Evolutionary conservation across 2,113 vertebrate genomes (phyloP).

Genomic region (Garra rufa): DNA sequence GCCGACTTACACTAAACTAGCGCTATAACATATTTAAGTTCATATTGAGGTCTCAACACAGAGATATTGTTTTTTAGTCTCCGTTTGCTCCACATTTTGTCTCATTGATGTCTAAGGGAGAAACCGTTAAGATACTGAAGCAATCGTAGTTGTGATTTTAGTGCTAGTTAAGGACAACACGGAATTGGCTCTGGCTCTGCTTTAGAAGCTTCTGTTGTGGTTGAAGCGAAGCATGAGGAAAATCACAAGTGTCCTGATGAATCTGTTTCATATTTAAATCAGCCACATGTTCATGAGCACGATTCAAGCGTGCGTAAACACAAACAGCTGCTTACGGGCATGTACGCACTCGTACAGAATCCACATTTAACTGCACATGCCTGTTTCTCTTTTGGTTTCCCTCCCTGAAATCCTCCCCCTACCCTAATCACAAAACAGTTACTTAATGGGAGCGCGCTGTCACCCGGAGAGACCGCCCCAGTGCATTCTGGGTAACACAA

Average conservation of each 20-base stretch:
- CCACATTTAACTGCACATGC: constrained; percentile 13
- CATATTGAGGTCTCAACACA: neutral
- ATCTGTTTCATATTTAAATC: neutral
- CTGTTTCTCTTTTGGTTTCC: constrained; percentile 22
- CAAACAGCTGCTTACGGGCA: constrained; percentile 6
- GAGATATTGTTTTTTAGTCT: neutral
- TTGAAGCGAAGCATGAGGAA: constrained; percentile 5
- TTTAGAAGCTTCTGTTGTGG: constrained; percentile 23
- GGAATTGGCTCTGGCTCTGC: neutral
- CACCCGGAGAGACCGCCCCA: neutral
- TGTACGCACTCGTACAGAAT: neutral
- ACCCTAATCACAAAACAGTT: constrained; percentile 32
- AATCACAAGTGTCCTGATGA: neutral
- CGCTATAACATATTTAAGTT: neutral
- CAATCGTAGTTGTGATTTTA: neutral
- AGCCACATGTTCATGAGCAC: constrained; percentile 9
- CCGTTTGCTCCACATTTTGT: neutral
- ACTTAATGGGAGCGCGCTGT: neutral
- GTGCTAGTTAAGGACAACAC: neutral
- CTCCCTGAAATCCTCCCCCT: constrained; percentile 29
- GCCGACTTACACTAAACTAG: neutral
- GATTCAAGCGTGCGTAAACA: constrained; percentile 21
- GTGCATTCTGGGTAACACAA: constrained; percentile 36
- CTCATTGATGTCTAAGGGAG: neutral
- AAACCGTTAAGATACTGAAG: neutral